Percentiles rank a stretch among this genome's conserved stretches.
phyloP scores from a whole-genome alignment of 2,113 vertebrate genomes.

The Microtus pennsylvanicus region DNA sequence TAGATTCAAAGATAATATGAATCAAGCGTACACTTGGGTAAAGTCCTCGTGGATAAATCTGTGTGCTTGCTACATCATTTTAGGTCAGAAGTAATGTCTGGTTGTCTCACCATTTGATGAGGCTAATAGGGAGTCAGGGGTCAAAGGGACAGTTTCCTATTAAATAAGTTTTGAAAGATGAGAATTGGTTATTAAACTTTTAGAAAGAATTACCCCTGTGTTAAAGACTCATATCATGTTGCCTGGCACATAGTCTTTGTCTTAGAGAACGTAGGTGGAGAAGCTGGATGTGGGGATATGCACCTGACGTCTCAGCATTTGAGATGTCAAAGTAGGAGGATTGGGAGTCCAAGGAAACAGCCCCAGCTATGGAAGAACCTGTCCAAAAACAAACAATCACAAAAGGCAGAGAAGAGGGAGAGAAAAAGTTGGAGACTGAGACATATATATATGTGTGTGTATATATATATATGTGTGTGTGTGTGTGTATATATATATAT shows the following conservation, averaged over 20 bases:
- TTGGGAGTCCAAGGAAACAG: not conserved
- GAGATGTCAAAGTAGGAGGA: not conserved
- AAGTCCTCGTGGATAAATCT: not conserved
- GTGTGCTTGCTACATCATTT: not conserved
- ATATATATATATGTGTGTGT: not conserved
- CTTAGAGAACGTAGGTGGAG: slow-evolving; percentile 26
- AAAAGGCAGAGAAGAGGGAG: not conserved
- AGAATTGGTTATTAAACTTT: not conserved
- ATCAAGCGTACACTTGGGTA: not conserved
- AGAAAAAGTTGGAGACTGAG: not conserved
- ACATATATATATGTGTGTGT: not conserved
- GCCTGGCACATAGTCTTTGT: not conserved
- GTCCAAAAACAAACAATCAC: not conserved
- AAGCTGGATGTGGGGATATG: not conserved
- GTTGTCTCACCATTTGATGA: not conserved
- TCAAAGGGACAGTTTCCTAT: not conserved
- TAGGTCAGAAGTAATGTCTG: not conserved
- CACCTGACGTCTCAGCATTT: not conserved
- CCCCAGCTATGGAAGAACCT: not conserved
- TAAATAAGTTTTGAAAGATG: not conserved
- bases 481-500: not conserved
- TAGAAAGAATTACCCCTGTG: slow-evolving; percentile 23
- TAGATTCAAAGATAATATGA: slow-evolving; percentile 12
- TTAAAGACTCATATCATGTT: slow-evolving; percentile 18
- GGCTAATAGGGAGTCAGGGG: not conserved